Percentiles rank a stretch among this genome's conserved stretches.
Evolutionary conservation across 2,797 vertebrate genomes (phyloP).

Genomic region (Cygnus olor): DNA sequence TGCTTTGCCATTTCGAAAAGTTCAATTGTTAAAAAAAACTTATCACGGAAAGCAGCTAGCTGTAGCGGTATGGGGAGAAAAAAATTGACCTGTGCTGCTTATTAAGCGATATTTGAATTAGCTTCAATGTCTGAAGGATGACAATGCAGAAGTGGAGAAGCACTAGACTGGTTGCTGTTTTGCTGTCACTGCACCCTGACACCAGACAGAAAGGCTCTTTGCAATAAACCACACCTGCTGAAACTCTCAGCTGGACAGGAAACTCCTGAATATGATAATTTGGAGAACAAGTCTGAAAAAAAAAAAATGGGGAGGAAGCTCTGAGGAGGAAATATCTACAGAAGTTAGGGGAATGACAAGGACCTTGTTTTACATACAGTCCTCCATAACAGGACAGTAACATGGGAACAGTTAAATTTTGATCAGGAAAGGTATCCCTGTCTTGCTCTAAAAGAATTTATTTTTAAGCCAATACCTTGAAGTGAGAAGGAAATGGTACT

Average conservation of each 20-base stretch:
- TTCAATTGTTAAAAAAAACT: no score
- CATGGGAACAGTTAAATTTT: not conserved
- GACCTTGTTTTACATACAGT: not conserved
- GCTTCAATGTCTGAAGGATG: not conserved
- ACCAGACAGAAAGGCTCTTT: not conserved
- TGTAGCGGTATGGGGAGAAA: not conserved
- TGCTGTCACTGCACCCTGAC: not conserved
- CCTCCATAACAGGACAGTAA: not conserved
- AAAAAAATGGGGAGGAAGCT: not conserved
- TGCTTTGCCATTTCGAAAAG: no score
- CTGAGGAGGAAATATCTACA: not conserved
- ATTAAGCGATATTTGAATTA: not conserved
- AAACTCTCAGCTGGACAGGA: not conserved
- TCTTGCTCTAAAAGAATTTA: not conserved
- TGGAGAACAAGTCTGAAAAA: not conserved
- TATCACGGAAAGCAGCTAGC: no score
- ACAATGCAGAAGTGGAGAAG: not conserved
- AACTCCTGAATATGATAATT: not conserved
- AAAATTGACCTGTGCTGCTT: not conserved
- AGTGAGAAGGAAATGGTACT: not conserved
- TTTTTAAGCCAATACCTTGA: not conserved
- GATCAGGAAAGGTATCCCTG: not conserved
- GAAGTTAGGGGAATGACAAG: not conserved
- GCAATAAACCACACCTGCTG: not conserved
- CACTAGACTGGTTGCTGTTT: not conserved